Conservation (phyloP, 2,797 vertebrate genomes). For the Amblyopsis hoosieri region DNA sequence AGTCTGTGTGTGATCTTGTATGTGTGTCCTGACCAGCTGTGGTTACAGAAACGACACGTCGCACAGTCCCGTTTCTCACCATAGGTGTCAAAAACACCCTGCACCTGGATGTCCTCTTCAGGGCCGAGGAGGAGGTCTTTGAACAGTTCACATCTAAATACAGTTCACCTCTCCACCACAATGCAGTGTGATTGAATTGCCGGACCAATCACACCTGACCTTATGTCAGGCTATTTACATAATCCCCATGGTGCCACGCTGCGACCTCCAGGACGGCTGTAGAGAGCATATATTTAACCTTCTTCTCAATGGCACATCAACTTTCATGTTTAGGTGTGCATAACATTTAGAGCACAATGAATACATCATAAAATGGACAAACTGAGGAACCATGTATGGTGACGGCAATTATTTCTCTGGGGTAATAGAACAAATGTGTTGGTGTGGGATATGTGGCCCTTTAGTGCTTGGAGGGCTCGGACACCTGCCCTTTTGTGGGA, state of each 20-base stretch:
- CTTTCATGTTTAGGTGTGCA: slow-evolving; percentile 48
- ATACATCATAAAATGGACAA: slow-evolving; percentile 14
- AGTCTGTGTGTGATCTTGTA: slow-evolving; percentile 15
- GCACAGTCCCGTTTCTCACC: slow-evolving; percentile 43
- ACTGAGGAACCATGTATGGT: slow-evolving; percentile 11
- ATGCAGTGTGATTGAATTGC: slow-evolving; percentile 36
- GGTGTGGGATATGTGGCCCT: slow-evolving; percentile 37
- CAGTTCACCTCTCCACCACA: slow-evolving; percentile 4
- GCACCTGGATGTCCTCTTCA: slow-evolving; percentile 67
- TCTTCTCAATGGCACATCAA: slow-evolving; percentile 38
- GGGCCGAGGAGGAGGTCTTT: slow-evolving; percentile 43
- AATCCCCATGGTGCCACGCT: slow-evolving; percentile 64
- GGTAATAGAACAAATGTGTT: slow-evolving; percentile 58
- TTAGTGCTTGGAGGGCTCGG: slow-evolving; percentile 29
- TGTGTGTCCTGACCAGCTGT: neutral
- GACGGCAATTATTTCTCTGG: slow-evolving; percentile 20
- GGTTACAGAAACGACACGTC: slow-evolving; percentile 30
- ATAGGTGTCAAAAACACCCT: slow-evolving; percentile 58
- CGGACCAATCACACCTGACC: slow-evolving; percentile 56
- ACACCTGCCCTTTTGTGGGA: slow-evolving; percentile 61
- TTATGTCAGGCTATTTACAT: slow-evolving; percentile 68
- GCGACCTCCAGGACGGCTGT: slow-evolving; percentile 54
- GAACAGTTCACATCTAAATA: slow-evolving; percentile 7
- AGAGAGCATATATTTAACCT: slow-evolving; percentile 61
- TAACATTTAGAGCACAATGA: slow-evolving; percentile 49